Percentiles rank a stretch among this genome's conserved stretches.
phyloP scores from a whole-genome alignment of 2,113 vertebrate genomes.

The Sinocyclocheilus grahami region DNA sequence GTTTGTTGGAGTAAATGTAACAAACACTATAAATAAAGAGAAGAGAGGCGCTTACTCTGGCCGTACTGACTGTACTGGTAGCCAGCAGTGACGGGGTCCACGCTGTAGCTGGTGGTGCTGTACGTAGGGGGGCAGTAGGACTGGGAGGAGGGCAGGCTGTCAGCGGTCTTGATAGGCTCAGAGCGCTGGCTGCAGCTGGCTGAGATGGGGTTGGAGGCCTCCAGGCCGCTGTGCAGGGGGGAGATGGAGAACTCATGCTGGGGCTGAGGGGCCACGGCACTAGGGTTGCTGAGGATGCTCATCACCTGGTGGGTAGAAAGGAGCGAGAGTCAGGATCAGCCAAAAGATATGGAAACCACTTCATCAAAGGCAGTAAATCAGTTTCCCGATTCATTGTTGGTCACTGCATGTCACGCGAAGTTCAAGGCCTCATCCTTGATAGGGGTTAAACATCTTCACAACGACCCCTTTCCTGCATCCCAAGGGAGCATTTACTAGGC shows the following conservation, averaged over 20 bases:
- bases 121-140: constrained; percentile 97
- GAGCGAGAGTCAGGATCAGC: not conserved
- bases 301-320: constrained; percentile 82
- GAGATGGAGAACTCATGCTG: constrained; percentile 96
- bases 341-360: not conserved
- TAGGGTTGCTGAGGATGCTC: constrained; percentile 92
- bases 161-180: constrained; percentile 88
- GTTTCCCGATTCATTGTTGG: constrained; percentile 16
- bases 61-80: constrained; percentile 96
- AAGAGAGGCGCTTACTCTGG: constrained; percentile 85
- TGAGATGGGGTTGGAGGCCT: constrained; percentile 85
- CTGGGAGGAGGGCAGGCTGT: constrained; percentile 91
- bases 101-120: constrained; percentile 91
- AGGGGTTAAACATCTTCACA: constrained; percentile 48
- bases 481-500: constrained; percentile 50
- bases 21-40: not conserved
- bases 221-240: constrained; percentile 87
- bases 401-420: constrained; percentile 10
- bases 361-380: not conserved
- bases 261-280: constrained; percentile 83
- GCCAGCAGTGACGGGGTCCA: constrained; percentile 90
- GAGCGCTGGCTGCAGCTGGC: constrained; percentile 93
- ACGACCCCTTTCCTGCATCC: constrained; percentile 31
- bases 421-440: constrained; percentile 15
- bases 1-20: not conserved